A percentile compares a stretch with the other conserved stretches of the same genome.
These are phyloP conservation scores for Ditylenchus dipsaci DNA, from an alignment of 1,140 invertebrate species.

Conservation along the genomic window DNA sequence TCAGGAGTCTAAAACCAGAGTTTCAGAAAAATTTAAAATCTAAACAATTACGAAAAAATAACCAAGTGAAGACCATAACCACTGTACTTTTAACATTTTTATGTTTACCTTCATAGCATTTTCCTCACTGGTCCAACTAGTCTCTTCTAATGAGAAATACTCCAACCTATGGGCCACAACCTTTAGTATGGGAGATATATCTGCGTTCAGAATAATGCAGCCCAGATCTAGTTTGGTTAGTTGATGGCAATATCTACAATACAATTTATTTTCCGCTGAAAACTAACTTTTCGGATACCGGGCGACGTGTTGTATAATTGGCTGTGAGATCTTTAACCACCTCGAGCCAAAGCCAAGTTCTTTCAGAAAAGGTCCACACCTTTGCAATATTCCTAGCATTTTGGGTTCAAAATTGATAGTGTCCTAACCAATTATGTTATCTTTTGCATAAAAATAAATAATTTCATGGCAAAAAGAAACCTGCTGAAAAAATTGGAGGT, in stretches of 20 bases:
- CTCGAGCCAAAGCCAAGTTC: constrained; percentile 21
- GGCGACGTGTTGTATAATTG: constrained; percentile 27
- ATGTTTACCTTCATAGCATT: constrained; percentile 27
- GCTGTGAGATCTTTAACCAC: constrained; percentile 25
- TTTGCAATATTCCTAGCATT: constrained; percentile 16
- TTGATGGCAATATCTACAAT: constrained; percentile 25
- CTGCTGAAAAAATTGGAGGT: constrained; percentile 28
- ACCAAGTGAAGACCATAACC: no score
- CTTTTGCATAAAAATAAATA: not conserved
- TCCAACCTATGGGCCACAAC: constrained; percentile 17
- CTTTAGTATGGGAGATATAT: constrained; percentile 27
- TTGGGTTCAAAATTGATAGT: constrained; percentile 26
- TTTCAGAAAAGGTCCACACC: constrained; percentile 29
- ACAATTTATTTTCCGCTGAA: constrained; percentile 5
- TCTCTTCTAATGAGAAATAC: constrained; percentile 33
- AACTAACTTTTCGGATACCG: constrained; percentile 18
- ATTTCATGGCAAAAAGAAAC: not conserved
- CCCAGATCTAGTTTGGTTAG: constrained; percentile 25
- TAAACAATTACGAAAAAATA: no score
- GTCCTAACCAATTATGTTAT: constrained; percentile 22
- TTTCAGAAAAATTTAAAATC: no score
- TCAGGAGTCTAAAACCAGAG: no score
- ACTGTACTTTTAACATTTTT: no score
- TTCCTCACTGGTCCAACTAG: constrained; percentile 19
- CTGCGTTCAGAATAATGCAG: constrained; percentile 25